Evolutionary conservation across 2,888 invertebrate genomes (phyloP).

Genomic region (Dynastes tityus): DNA sequence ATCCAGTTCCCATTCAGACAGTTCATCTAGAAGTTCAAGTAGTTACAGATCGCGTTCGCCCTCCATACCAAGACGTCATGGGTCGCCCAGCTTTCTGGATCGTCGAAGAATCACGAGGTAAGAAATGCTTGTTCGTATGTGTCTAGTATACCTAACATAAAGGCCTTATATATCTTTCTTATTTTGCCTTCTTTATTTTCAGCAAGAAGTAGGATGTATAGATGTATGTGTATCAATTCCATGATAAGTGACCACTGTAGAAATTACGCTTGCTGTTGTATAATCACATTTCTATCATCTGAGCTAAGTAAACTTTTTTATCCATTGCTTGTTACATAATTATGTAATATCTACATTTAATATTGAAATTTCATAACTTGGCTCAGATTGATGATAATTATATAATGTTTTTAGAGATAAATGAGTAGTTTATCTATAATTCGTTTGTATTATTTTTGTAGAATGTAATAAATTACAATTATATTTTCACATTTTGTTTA

Average conservation of each 20-base stretch:
- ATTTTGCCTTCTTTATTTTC: slow-evolving; percentile 70
- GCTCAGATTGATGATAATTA: slow-evolving; percentile 10
- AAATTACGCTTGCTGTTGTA: slow-evolving; percentile 61
- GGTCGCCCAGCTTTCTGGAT: slow-evolving; percentile 95
- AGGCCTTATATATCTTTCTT: slow-evolving; percentile 65
- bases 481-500: slow-evolving; percentile 41
- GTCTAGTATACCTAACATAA: slow-evolving; percentile 14
- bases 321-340: slow-evolving; percentile 56
- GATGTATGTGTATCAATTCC: slow-evolving; percentile 51
- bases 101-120: slow-evolving; percentile 96
- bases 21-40: slow-evolving; percentile 75
- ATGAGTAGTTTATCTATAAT: slow-evolving; percentile 36
- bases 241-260: slow-evolving; percentile 50
- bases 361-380: not conserved
- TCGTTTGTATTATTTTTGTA: slow-evolving; percentile 47
- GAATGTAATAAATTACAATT: slow-evolving; percentile 39
- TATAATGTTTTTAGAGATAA: slow-evolving; percentile 7
- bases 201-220: slow-evolving; percentile 68
- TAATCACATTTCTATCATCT: slow-evolving; percentile 35
- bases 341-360: slow-evolving; percentile 44
- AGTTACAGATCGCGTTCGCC: slow-evolving; percentile 79
- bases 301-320: slow-evolving; percentile 58
- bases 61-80: slow-evolving; percentile 93
- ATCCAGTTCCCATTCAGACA: slow-evolving; percentile 72
- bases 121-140: slow-evolving; percentile 56